These are phyloP conservation scores for Phania funesta DNA, from an alignment of 2,888 invertebrate genomes.

Conservation along the genomic window DNA sequence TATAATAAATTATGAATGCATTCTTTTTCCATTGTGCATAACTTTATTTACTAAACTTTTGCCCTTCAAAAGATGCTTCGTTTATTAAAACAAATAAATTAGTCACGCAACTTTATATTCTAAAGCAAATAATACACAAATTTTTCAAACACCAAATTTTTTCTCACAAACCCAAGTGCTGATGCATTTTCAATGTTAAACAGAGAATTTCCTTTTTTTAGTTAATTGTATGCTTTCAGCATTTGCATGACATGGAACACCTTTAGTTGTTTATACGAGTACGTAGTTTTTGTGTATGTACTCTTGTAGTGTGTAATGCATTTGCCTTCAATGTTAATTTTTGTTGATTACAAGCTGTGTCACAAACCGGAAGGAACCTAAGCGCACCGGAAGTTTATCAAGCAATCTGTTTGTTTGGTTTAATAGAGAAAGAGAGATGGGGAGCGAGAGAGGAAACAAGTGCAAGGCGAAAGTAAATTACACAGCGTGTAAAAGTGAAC, in stretches of 20 bases:
- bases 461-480: neutral
- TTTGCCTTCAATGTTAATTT: constrained; percentile 39
- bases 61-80: too few species aligned
- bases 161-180: neutral
- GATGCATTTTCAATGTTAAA: constrained; percentile 12
- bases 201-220: constrained; percentile 8
- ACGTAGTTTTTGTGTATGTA: neutral
- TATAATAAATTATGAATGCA: too few species aligned
- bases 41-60: too few species aligned
- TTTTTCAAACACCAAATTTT: neutral
- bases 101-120: too few species aligned
- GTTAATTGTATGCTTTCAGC: neutral
- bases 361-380: constrained; percentile 62
- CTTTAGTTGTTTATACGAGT: neutral
- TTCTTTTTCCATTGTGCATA: too few species aligned
- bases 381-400: constrained; percentile 67
- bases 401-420: constrained; percentile 62
- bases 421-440: neutral
- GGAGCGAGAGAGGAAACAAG: too few species aligned
- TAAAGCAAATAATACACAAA: neutral
- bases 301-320: constrained; percentile 18
- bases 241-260: neutral
- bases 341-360: constrained; percentile 62
- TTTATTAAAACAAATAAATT: neutral
- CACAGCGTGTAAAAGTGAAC: neutral